phyloP scores from a whole-genome alignment of 2,113 vertebrate genomes.

The Nannobrachium achirus region DNA sequence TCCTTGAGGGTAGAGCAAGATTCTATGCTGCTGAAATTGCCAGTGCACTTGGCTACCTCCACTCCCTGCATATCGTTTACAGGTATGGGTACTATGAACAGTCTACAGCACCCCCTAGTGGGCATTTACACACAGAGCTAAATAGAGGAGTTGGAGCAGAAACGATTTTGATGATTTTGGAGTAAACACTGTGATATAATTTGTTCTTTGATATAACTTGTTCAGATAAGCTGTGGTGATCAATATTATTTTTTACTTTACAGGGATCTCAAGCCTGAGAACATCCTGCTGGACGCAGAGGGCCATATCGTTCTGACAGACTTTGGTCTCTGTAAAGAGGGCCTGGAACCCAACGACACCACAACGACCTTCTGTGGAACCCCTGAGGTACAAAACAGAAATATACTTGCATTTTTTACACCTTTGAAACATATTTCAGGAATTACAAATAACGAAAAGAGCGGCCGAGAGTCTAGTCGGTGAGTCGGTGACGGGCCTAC shows the following conservation, averaged over 20 bases:
- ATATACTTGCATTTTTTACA: background rate
- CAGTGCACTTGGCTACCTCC: slow-evolving; percentile 84
- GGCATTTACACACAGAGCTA: background rate
- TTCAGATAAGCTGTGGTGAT: background rate
- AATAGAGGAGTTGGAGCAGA: background rate
- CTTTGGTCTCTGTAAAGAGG: slow-evolving; percentile 85
- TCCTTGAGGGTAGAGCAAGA: slow-evolving; percentile 82
- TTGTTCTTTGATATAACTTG: no score
- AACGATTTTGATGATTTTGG: background rate
- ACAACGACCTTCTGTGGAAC: slow-evolving; percentile 85
- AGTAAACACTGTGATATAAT: no score
- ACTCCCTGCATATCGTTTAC: slow-evolving; percentile 84
- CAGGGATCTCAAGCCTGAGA: slow-evolving; percentile 85
- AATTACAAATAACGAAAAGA: background rate
- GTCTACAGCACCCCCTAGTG: slow-evolving; percentile 57
- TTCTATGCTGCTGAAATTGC: slow-evolving; percentile 85
- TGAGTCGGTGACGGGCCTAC: no score
- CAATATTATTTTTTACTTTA: background rate
- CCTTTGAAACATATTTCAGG: background rate
- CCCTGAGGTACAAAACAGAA: slow-evolving; percentile 72
- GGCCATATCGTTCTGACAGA: slow-evolving; percentile 85
- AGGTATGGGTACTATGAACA: slow-evolving; percentile 61
- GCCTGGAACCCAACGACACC: slow-evolving; percentile 74
- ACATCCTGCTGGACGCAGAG: slow-evolving; percentile 82
- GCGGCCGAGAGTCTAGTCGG: no score